Evolutionary conservation across 2,113 vertebrate species (phyloP).

Genomic region (Nannospalax galili): DNA sequence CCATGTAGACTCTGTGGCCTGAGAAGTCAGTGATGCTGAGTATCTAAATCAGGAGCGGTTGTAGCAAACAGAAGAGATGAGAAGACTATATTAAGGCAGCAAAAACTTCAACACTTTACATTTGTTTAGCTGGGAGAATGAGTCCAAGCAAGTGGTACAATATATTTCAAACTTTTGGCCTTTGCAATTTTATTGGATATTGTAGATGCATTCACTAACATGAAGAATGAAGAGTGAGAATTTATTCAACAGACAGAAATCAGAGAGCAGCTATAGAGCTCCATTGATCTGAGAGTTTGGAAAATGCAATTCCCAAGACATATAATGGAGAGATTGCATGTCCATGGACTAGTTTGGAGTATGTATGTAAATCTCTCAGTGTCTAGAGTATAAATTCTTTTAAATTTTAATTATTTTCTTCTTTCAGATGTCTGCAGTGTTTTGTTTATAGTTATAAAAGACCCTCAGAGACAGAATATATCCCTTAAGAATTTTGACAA

Average conservation of each 20-base stretch:
- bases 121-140: neutral
- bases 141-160: neutral
- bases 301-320: neutral
- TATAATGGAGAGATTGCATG: neutral
- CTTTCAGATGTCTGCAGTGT: neutral
- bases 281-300: neutral
- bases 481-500: neutral
- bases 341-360: neutral
- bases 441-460: neutral
- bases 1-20: neutral
- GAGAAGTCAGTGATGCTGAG: neutral
- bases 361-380: neutral
- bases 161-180: neutral
- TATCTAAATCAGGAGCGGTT: neutral
- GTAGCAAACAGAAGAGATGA: neutral
- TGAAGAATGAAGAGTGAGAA: neutral
- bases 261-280: neutral
- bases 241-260: neutral
- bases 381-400: neutral
- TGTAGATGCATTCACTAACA: neutral
- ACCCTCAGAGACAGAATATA: neutral
- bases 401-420: slow-evolving; percentile 23
- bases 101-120: neutral
- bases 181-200: neutral
- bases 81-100: neutral